Conservation (phyloP, 2,113 vertebrate genomes). For the Lasiurus borealis region DNA sequence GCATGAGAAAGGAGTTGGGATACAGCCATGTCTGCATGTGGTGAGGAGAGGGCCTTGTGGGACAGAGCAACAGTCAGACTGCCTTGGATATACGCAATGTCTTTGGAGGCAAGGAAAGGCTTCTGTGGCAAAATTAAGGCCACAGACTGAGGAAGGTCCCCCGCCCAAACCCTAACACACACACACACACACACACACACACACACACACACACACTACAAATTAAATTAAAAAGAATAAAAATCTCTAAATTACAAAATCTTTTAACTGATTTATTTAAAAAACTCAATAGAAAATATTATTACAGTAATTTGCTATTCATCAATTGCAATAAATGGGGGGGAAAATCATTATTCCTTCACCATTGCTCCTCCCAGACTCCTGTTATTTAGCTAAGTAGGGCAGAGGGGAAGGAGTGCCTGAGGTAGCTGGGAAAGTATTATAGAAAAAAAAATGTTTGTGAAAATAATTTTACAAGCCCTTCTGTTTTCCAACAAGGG, state of each 20-base stretch:
- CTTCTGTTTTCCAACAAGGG: constrained; percentile 84
- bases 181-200: background rate
- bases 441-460: constrained; percentile 72
- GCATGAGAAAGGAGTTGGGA: background rate
- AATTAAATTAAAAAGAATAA: constrained; percentile 8
- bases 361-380: constrained; percentile 79
- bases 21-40: too few species aligned
- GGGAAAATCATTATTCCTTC: constrained; percentile 78
- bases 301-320: constrained; percentile 83
- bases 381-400: constrained; percentile 83
- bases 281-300: constrained; percentile 81
- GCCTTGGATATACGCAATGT: background rate
- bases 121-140: background rate
- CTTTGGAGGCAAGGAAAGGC: background rate
- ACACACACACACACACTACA: background rate
- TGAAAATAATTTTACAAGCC: constrained; percentile 81
- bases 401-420: constrained; percentile 74
- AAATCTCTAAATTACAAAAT: constrained; percentile 65
- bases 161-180: background rate
- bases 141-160: background rate
- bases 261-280: constrained; percentile 75
- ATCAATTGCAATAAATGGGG: constrained; percentile 82
- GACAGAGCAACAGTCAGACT: background rate
- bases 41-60: background rate
- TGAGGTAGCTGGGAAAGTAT: constrained; percentile 81